Base-by-base conservation (phyloP, 2,113 vertebrate genomes). In the Meriones unguiculatus region DNA sequence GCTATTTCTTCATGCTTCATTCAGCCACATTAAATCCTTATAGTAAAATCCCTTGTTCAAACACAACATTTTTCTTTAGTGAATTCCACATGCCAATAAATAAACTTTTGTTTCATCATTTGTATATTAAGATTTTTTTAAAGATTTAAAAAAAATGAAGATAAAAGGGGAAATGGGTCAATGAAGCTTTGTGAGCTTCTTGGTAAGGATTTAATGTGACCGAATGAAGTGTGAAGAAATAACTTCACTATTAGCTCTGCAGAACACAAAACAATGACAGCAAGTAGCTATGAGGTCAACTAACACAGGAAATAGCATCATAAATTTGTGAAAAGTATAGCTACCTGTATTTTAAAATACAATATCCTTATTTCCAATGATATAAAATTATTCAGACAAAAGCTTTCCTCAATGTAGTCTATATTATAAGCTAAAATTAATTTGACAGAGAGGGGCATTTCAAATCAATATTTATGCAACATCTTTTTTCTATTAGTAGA, bases 201-300 rank as follows among this genome's bases (percentile, higher is more conserved):
- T 85, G 88, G 38, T 77, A 81, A 92, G 20, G 12, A 35, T 95
- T 94, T 91, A 97, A 96, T 65, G 94, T 94, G 93, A 94, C 91
- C 97, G 97, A 98, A 86, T 91, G 96, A 98, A 97, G 69, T 81
- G 97, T 96, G 95, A 97, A 90, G 41, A 89, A 78, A 85, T 11
- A 95, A 90, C 81, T 77, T 50, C 77, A 97, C 93, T 87, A 80
- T 62, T 84, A 95, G 94, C 7, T 25, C 64, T 89, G 85, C 94
- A 95, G 95, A 96, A 98, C 97, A 94, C 91, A 96, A 97, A 97
- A 96, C 93, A 98, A 97, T 91, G 93, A 91, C 73, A 85, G 89
- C 93, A 98, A 28, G n/a, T 30, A 30, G 57, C 17, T 10, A 7
- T 95, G 86, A 64, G 32, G 54, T 92, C 57, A 91, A 75, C 90